phyloP scores from a whole-genome alignment of 2,113 vertebrate species.

The Gambusia holbrooki region DNA sequence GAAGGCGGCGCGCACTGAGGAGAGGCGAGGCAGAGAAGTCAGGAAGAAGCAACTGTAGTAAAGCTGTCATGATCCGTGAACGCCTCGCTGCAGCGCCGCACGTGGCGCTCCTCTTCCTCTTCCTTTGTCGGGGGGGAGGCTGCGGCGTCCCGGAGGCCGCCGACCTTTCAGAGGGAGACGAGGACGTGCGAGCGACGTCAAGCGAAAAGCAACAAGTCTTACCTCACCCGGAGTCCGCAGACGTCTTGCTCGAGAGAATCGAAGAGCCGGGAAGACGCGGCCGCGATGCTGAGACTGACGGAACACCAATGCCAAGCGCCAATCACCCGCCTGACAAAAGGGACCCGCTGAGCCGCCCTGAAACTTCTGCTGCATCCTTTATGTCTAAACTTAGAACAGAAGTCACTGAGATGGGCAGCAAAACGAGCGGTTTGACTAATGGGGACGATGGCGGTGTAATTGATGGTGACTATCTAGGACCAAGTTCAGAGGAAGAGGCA shows the following conservation, averaged over 20 bases:
- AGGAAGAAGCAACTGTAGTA: slow-evolving; percentile 24
- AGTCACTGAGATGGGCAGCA: slow-evolving; percentile 12
- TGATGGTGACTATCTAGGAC: slow-evolving; percentile 24
- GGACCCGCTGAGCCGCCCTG: background rate
- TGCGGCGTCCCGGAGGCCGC: slow-evolving; percentile 21
- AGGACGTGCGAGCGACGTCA: slow-evolving; percentile 16
- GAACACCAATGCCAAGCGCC: slow-evolving; percentile 5
- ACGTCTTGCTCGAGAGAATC: slow-evolving; percentile 5
- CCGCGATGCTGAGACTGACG: slow-evolving; percentile 11
- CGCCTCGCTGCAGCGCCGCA: slow-evolving; percentile 47
- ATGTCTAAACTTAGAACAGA: slow-evolving; percentile 36
- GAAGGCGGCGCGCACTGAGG: slow-evolving; percentile 24
- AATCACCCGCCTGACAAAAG: slow-evolving; percentile 1
- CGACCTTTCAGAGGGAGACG: slow-evolving; percentile 26
- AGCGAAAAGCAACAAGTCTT: slow-evolving; percentile 33
- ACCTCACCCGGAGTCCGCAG: slow-evolving; percentile 12
- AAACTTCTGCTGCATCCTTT: slow-evolving; percentile 21
- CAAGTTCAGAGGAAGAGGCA: slow-evolving; percentile 34
- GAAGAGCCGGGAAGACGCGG: slow-evolving; percentile 10
- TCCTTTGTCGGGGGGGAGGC: slow-evolving; percentile 47
- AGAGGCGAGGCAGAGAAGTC: slow-evolving; percentile 1
- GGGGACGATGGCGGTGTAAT: slow-evolving; percentile 43
- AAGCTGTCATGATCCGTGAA: slow-evolving; percentile 13
- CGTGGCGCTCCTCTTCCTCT: slow-evolving; percentile 54
- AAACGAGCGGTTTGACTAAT: slow-evolving; percentile 42